phyloP scores from a whole-genome alignment of 2,113 vertebrate genomes.

The Gorsachius goisagi region DNA sequence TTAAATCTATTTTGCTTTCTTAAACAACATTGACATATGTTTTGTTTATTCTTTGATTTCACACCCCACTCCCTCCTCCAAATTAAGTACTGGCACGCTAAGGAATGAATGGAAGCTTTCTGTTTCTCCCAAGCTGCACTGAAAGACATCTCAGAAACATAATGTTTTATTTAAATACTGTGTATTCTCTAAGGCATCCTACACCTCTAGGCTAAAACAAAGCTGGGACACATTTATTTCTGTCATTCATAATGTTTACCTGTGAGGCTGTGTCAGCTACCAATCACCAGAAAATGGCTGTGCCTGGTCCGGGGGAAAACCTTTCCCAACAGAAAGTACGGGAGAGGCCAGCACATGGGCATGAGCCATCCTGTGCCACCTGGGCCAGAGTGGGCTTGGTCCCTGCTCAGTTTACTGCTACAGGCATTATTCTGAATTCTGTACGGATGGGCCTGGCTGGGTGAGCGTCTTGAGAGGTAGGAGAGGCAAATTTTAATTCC shows the following conservation, averaged over 20 bases:
- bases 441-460: background rate
- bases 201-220: background rate
- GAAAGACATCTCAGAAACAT: background rate
- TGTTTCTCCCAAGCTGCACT: background rate
- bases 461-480: background rate
- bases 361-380: too few species aligned
- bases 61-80: background rate
- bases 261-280: background rate
- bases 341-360: background rate
- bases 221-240: background rate
- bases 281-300: too few species aligned
- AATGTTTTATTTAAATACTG: background rate
- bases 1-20: background rate
- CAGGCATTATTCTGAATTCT: background rate
- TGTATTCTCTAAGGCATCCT: background rate
- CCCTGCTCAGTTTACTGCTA: background rate
- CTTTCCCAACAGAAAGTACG: background rate
- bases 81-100: background rate
- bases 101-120: background rate
- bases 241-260: background rate
- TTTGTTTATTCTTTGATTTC: background rate
- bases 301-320: background rate
- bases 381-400: background rate
- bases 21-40: background rate
- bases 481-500: background rate